A percentile compares a stretch with the other conserved stretches of the same genome.
Evolutionary conservation across 2,888 invertebrate genomes (phyloP).

Genomic region (Thymelicus sylvestris): DNA sequence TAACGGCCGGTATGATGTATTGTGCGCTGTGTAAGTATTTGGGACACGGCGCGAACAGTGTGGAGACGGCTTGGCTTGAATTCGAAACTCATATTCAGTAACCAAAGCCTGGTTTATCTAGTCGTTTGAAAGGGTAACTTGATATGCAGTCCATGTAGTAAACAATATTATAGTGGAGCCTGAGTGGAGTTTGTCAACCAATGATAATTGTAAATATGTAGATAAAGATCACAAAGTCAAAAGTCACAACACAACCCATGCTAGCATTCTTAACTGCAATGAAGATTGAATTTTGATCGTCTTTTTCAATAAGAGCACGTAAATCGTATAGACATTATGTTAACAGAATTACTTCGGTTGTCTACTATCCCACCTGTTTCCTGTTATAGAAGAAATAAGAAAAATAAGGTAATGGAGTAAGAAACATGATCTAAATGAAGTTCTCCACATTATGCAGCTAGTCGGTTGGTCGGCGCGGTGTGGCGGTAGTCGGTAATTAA

Average conservation of each 20-base stretch:
- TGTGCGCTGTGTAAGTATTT: conserved; percentile 55
- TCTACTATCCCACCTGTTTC: background rate
- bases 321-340: too few relatives aligned
- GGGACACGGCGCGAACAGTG: conserved; percentile 38
- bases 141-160: too few relatives aligned
- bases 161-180: too few relatives aligned
- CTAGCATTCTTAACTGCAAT: too few relatives aligned
- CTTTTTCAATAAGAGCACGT: too few relatives aligned
- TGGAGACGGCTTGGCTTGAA: conserved; percentile 47
- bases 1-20: conserved; percentile 72
- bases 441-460: conserved; percentile 43
- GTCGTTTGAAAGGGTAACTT: too few relatives aligned
- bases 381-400: background rate
- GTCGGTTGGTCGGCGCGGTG: conserved; percentile 39
- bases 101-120: background rate
- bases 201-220: too few relatives aligned
- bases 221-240: too few relatives aligned
- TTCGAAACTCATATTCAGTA: background rate
- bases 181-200: too few relatives aligned
- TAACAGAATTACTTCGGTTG: too few relatives aligned
- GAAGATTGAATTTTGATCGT: too few relatives aligned
- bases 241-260: too few relatives aligned
- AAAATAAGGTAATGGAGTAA: conserved; percentile 2
- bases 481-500: conserved; percentile 60
- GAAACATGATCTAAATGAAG: conserved; percentile 25